phyloP scores from a whole-genome alignment of 2,888 invertebrate species.

The Agrotis exclamationis region DNA sequence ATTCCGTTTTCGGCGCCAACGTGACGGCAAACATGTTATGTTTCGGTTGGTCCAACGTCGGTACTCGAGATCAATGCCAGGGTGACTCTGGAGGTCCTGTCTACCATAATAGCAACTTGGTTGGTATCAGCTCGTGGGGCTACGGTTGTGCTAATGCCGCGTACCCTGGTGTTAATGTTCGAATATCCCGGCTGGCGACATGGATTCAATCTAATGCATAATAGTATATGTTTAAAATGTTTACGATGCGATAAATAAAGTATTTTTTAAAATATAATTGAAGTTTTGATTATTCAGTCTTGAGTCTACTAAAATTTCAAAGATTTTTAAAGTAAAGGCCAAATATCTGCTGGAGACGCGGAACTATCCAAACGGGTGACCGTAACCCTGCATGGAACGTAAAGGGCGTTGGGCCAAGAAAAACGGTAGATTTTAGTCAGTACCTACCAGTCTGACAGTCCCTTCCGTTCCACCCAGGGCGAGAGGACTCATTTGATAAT shows the following conservation, averaged over 20 bases:
- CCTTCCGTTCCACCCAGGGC: too few species aligned
- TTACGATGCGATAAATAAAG: not conserved
- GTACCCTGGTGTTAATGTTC: conserved; percentile 73
- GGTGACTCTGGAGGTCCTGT: conserved; percentile 78
- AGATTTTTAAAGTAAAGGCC: not conserved
- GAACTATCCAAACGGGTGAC: too few species aligned
- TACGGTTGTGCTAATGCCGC: conserved; percentile 63
- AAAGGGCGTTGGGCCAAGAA: too few species aligned
- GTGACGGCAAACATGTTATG: conserved; percentile 78
- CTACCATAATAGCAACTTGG: conserved; percentile 71
- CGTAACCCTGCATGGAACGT: too few species aligned
- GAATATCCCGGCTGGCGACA: conserved; percentile 69
- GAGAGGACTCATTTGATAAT: too few species aligned
- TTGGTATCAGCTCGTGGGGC: conserved; percentile 72
- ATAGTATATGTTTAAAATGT: not conserved
- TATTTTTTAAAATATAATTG: not conserved
- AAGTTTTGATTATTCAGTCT: not conserved
- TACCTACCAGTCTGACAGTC: too few species aligned
- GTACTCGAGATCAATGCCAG: conserved; percentile 75
- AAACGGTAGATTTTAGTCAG: too few species aligned
- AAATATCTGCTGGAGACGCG: too few species aligned
- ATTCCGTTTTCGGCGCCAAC: conserved; percentile 43
- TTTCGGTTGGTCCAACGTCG: conserved; percentile 74
- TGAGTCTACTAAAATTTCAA: not conserved
- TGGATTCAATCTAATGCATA: conserved; percentile 73